Conservation (phyloP, 2,113 vertebrate species). For the Lutjanus erythropterus region DNA sequence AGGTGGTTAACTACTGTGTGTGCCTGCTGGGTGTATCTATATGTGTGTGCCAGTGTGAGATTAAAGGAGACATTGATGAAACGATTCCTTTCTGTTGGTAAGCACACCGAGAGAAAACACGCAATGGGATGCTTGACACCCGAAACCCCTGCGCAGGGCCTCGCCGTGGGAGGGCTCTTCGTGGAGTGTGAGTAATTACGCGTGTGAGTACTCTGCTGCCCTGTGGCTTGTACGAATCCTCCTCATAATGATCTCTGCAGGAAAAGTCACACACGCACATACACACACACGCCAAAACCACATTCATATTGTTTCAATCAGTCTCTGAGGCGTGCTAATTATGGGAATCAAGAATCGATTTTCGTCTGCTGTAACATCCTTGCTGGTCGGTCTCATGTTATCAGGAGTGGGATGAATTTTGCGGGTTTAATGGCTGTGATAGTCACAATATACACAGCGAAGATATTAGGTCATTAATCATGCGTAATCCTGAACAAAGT, state of each 20-base stretch:
- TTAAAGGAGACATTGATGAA: slow-evolving; percentile 77
- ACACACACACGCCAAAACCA: slow-evolving; percentile 20
- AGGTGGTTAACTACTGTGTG: slow-evolving; percentile 28
- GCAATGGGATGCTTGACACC: slow-evolving; percentile 66
- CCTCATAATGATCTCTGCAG: slow-evolving; percentile 56
- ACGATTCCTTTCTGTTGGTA: slow-evolving; percentile 55
- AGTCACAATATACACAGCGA: slow-evolving; percentile 25
- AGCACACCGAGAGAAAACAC: slow-evolving; percentile 57
- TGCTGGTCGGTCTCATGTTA: slow-evolving; percentile 34
- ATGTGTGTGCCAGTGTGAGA: slow-evolving; percentile 23
- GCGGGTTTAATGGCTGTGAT: slow-evolving; percentile 22
- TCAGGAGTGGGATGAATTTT: slow-evolving; percentile 28
- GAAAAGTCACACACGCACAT: slow-evolving; percentile 11
- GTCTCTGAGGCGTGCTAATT: slow-evolving; percentile 50
- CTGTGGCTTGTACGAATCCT: slow-evolving; percentile 39
- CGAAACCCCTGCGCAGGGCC: slow-evolving; percentile 46
- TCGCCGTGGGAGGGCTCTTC: slow-evolving; percentile 60
- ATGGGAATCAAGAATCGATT: slow-evolving; percentile 57
- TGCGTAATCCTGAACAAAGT: not conserved
- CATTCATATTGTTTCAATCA: slow-evolving; percentile 47
- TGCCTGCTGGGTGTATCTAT: not conserved
- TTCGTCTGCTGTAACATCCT: slow-evolving; percentile 31
- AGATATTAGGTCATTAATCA: slow-evolving; percentile 60
- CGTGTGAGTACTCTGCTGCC: slow-evolving; percentile 60
- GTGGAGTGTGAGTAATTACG: slow-evolving; percentile 71